Evolutionary conservation across 2,113 vertebrate genomes (phyloP).

Genomic region (Hypomesus transpacificus): DNA sequence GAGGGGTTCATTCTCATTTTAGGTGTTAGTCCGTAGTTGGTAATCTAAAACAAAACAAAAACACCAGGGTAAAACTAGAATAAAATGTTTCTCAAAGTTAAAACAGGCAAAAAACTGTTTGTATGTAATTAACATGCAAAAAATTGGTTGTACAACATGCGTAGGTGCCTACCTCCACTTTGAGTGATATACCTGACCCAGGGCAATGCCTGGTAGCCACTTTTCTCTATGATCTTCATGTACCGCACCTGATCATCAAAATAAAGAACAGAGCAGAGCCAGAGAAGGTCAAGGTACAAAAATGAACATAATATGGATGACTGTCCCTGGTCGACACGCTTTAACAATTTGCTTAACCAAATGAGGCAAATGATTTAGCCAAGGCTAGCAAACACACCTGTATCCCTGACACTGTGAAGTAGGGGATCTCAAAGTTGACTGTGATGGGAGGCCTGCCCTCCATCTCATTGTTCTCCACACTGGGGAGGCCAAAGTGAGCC

Average conservation of each 20-base stretch:
- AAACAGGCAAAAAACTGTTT: neutral
- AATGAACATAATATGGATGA: neutral
- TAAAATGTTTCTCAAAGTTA: neutral
- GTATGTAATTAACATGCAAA: neutral
- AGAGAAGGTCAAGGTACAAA: neutral
- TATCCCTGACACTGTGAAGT: slow-evolving; percentile 93
- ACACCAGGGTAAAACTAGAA: slow-evolving; percentile 5
- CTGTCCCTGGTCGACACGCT: neutral
- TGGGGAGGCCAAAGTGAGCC: slow-evolving; percentile 91
- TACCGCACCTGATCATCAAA: slow-evolving; percentile 80
- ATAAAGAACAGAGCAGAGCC: slow-evolving; percentile 28
- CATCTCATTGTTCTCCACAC: slow-evolving; percentile 84
- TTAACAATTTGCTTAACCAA: neutral
- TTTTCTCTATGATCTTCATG: slow-evolving; percentile 96
- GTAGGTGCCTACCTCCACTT: slow-evolving; percentile 78
- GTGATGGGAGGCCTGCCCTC: slow-evolving; percentile 88
- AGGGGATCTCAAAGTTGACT: slow-evolving; percentile 93
- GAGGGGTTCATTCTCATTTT: slow-evolving; percentile 11
- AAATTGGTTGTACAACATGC: slow-evolving; percentile 17
- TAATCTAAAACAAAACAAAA: slow-evolving; percentile 64
- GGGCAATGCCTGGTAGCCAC: slow-evolving; percentile 81
- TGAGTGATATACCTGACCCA: slow-evolving; percentile 95
- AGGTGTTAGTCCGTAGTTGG: slow-evolving; percentile 72
- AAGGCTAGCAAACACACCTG: slow-evolving; percentile 71
- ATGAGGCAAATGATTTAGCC: neutral